Conservation (phyloP, 2,113 vertebrate species). For the Rhinichthys klamathensis region DNA sequence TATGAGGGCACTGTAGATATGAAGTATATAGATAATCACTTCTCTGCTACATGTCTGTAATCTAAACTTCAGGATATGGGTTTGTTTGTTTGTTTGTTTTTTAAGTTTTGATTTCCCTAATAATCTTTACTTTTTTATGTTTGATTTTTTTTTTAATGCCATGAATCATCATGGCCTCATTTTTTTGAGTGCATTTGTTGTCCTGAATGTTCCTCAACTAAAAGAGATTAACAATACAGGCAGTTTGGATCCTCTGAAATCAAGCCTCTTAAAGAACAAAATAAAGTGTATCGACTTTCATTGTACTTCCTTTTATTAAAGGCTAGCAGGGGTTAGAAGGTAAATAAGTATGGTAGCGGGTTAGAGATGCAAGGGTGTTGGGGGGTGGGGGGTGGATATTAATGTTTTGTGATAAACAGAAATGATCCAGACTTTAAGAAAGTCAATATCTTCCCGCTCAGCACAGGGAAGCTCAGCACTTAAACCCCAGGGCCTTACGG, state of each 20-base stretch:
- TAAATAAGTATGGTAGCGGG: conserved; percentile 61
- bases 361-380: conserved; percentile 26
- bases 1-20: conserved; percentile 64
- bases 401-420: conserved; percentile 84
- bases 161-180: conserved; percentile 58
- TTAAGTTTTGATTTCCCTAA: conserved; percentile 25
- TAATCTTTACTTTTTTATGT: conserved; percentile 12
- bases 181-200: conserved; percentile 71
- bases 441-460: conserved; percentile 82
- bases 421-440: conserved; percentile 81
- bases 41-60: conserved; percentile 72
- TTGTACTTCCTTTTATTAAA: conserved; percentile 75
- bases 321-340: conserved; percentile 59
- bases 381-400: conserved; percentile 64
- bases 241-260: conserved; percentile 71
- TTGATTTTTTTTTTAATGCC: neutral
- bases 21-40: conserved; percentile 71
- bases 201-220: conserved; percentile 44
- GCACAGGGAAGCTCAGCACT: conserved; percentile 83
- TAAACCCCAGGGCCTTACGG: conserved; percentile 86
- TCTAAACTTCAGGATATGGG: conserved; percentile 54
- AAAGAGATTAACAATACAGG: conserved; percentile 53
- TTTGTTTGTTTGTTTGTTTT: neutral
- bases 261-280: conserved; percentile 65
- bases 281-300: conserved; percentile 71